Base-by-base conservation (phyloP, 2,888 invertebrate genomes). In the Tiphia femorata region DNA sequence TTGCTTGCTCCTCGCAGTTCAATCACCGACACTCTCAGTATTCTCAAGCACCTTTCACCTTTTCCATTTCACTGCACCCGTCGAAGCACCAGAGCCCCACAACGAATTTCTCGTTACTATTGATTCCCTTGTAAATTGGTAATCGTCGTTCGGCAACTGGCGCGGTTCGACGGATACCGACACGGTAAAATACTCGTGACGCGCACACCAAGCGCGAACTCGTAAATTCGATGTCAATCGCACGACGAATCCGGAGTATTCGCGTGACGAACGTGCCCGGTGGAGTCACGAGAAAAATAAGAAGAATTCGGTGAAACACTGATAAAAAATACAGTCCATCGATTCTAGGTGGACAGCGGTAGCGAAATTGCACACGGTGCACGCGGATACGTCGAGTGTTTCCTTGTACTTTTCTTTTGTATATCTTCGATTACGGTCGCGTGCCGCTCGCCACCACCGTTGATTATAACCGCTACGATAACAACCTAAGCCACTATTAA, bases 311-410 rank as follows among this genome's bases (percentile, higher is more conserved):
- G n/a, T n/a, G 49, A 48, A 46, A 59, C 51, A 60, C 62, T 53
- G 29, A 55, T 67, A 67, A 64, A 70, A 70, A 70, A 68, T 68
- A 67, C 59, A 59, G n/a, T n/a, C n/a, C n/a, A n/a, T n/a, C n/a
- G n/a, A n/a, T n/a, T n/a, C n/a, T n/a, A n/a, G n/a, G n/a, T n/a
- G n/a, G n/a, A n/a, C n/a, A n/a, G n/a, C n/a, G n/a, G n/a, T n/a
- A n/a, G n/a, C n/a, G n/a, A n/a, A n/a, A n/a, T n/a, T n/a, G n/a
- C n/a, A n/a, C n/a, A n/a, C n/a, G n/a, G n/a, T n/a, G n/a, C n/a
- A n/a, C n/a, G n/a, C n/a, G 38, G 21, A n/a, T n/a, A n/a, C n/a
- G n/a, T n/a, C n/a, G n/a, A n/a, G n/a, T n/a, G n/a, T n/a, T n/a
- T n/a, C n/a, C n/a, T n/a, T n/a, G n/a, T n/a, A n/a, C n/a, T n/a